phyloP scores from a whole-genome alignment of 2,888 invertebrate species.

The Mesodorylaimus sp. region DNA sequence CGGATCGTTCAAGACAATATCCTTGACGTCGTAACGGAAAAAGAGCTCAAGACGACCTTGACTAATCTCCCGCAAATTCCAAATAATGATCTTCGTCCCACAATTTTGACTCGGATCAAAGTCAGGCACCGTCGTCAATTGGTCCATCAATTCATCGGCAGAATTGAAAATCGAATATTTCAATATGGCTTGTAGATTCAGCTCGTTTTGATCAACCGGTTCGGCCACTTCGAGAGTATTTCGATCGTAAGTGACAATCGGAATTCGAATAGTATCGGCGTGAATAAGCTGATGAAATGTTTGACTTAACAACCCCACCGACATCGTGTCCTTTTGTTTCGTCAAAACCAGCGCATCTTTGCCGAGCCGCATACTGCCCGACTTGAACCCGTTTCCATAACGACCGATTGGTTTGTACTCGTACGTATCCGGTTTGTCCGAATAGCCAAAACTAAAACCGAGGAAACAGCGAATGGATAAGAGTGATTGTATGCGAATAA shows the following conservation, averaged over 20 bases:
- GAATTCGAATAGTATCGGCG: conserved; percentile 28
- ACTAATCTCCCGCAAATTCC: background rate
- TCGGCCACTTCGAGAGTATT: background rate
- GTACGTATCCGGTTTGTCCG: conserved; percentile 20
- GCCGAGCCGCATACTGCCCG: conserved; percentile 31
- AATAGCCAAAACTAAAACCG: conserved; percentile 29
- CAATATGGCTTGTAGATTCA: background rate
- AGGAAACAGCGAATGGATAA: too few relatives aligned
- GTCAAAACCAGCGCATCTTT: conserved; percentile 31
- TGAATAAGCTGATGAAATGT: conserved; percentile 23
- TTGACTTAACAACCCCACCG: conserved; percentile 28
- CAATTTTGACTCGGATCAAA: background rate
- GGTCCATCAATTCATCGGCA: background rate
- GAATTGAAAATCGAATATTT: background rate
- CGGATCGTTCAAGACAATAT: background rate
- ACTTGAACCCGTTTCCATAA: conserved; percentile 33
- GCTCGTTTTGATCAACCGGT: background rate
- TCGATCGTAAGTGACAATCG: conserved; percentile 18
- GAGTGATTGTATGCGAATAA: too few relatives aligned
- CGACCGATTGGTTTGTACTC: conserved; percentile 28
- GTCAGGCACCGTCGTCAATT: background rate
- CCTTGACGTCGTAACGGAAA: background rate
- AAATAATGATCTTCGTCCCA: background rate
- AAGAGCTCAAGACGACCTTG: background rate
- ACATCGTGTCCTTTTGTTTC: background rate